Evolutionary conservation across 2,113 vertebrate species (phyloP), one percentile per base, ranked within the genome.

Genomic region (Corythoichthys haematopterus): DNA sequence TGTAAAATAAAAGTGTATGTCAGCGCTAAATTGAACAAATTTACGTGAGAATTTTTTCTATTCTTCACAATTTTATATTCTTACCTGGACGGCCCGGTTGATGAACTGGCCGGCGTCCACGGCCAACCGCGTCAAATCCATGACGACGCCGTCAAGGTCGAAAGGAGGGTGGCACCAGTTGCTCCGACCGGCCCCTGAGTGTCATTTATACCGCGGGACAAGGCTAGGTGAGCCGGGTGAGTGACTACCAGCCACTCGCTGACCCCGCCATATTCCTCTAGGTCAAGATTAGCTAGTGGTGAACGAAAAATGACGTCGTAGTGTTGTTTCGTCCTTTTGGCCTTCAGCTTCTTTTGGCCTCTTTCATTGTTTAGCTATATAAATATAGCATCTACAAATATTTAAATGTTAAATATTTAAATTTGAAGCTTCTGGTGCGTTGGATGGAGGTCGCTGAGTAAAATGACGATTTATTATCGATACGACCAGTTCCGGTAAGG

Each of bases 61-160:
- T 53, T 11, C 7, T 51, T 51, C 2, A 53, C 20, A 28, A 9
- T 36, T 1, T 2, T 0, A 11, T 43, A 37, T 51, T 0, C 36
- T 59, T 90, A 96, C 94, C 94, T 96, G 94, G 59, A 96, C 93
- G 0, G 94, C 93, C 0, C 94, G 91, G 82, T 93, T 95, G 64
- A 96, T 89, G 81, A 94, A 93, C 64, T 94, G 94, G 62, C 94
- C 93, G 2, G 94, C 93, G 68, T 94, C 94, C 28, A 92, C 92
- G 10, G 92, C 94, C 66, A 95, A 52, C 59, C 93, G 93, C 75
- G 94, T 95, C 66, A 96, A 10, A 71, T 90, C 88, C 88, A 90
- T 90, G 68, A 0, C 70, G 37, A 40, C 66, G 61, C 47, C 64
- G 40, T 46, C 43, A 61, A 61, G 59, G 59, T 61, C 59, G 38